Percentiles rank a stretch among this genome's conserved stretches.
phyloP scores from a whole-genome alignment of 2,888 invertebrate species.

The Mythimna lalbum region DNA sequence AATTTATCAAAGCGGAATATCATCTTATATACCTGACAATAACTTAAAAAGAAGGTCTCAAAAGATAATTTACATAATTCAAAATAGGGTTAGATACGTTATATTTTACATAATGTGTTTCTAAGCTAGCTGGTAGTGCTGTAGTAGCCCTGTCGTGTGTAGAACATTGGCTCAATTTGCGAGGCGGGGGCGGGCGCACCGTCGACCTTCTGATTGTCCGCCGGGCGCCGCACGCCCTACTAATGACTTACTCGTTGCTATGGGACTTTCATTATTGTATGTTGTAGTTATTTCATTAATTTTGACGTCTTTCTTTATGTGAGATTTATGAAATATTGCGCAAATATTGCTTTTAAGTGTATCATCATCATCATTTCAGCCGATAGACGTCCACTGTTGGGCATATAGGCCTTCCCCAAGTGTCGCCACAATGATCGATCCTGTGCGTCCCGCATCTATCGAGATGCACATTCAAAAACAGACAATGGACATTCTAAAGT shows the following conservation, averaged over 20 bases:
- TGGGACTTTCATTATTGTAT: slow-evolving; percentile 32
- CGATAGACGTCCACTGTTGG: too few species aligned
- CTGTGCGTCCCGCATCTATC: too few species aligned
- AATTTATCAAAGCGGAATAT: background rate
- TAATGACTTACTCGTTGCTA: slow-evolving; percentile 59
- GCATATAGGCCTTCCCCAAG: too few species aligned
- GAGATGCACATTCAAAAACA: too few species aligned
- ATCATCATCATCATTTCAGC: too few species aligned
- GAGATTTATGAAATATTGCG: background rate
- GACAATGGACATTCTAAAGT: too few species aligned
- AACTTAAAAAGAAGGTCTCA: too few species aligned
- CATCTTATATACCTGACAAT: too few species aligned
- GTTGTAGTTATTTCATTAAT: slow-evolving; percentile 27
- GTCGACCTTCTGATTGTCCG: slow-evolving; percentile 66
- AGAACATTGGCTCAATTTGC: slow-evolving; percentile 84
- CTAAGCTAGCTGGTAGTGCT: background rate
- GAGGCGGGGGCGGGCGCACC: slow-evolving; percentile 51
- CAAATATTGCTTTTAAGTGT: too few species aligned
- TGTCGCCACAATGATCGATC: too few species aligned
- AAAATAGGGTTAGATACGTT: background rate
- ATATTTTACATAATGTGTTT: background rate
- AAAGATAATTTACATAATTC: background rate
- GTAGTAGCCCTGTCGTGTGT: slow-evolving; percentile 63
- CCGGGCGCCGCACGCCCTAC: slow-evolving; percentile 65
- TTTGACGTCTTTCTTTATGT: slow-evolving; percentile 6